Conservation (phyloP, 2,113 vertebrate species). For the Embiotoca jacksoni region DNA sequence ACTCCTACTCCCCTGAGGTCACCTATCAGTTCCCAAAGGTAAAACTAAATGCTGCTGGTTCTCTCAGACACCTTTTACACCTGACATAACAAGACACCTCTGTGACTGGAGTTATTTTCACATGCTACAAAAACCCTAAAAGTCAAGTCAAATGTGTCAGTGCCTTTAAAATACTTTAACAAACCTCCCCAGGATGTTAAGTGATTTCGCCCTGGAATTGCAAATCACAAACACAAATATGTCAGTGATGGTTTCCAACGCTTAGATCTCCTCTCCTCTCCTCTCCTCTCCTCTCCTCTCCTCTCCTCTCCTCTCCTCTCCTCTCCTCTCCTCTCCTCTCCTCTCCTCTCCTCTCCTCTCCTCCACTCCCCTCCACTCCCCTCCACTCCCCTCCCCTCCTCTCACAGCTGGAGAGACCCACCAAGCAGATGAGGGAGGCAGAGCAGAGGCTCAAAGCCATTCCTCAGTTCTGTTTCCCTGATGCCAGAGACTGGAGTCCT, state of each 20-base stretch:
- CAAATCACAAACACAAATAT: slow-evolving; percentile 9
- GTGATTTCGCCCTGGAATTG: slow-evolving; percentile 3
- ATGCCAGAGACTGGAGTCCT: slow-evolving; percentile 97
- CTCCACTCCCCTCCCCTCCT: slow-evolving; percentile 28
- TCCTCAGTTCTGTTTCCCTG: slow-evolving; percentile 99
- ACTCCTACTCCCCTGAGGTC: slow-evolving; percentile 94
- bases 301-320: no score
- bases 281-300: no score
- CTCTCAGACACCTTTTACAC: slow-evolving; percentile 1
- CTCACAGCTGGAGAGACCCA: slow-evolving; percentile 93
- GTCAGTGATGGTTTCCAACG: background rate
- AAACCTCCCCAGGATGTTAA: background rate
- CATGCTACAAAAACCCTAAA: background rate
- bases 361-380: background rate
- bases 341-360: background rate
- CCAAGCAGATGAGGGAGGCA: slow-evolving; percentile 97
- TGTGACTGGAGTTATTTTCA: slow-evolving; percentile 4
- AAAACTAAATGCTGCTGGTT: slow-evolving; percentile 20
- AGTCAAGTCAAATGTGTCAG: background rate
- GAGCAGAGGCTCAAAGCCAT: slow-evolving; percentile 98
- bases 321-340: no score
- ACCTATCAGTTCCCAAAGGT: slow-evolving; percentile 99
- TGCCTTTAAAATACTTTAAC: background rate
- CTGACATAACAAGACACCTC: slow-evolving; percentile 5
- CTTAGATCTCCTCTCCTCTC: background rate